Evolutionary conservation across 2,113 vertebrate genomes (phyloP).

Genomic region (Azemiops feae): DNA sequence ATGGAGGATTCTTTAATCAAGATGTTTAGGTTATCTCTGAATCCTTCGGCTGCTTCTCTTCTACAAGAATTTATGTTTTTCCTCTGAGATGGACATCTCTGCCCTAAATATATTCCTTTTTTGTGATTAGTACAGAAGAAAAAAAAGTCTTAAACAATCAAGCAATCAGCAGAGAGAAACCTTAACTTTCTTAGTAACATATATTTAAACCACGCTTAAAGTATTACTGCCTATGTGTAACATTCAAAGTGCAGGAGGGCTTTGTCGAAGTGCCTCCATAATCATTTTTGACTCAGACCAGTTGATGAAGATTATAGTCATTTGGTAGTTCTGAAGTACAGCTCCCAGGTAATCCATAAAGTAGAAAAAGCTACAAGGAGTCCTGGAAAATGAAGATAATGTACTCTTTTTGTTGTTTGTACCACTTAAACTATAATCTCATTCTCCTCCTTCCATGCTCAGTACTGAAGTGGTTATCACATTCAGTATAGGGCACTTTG

Average conservation of each 20-base stretch:
- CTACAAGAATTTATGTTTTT: background rate
- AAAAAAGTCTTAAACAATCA: background rate
- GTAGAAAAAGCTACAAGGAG: background rate
- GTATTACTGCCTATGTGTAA: conserved; percentile 10
- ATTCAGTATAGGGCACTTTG: background rate
- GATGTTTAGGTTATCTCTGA: background rate
- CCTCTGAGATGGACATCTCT: background rate
- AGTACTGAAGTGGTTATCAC: background rate
- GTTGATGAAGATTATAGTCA: conserved; percentile 1
- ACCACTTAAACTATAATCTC: background rate
- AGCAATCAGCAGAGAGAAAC: conserved; percentile 14
- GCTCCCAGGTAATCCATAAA: background rate
- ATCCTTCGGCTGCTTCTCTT: background rate
- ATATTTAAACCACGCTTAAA: background rate
- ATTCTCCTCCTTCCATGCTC: background rate
- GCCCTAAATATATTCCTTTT: background rate
- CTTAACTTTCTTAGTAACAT: conserved; percentile 9
- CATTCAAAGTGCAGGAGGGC: background rate
- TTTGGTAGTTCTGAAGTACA: conserved; percentile 15
- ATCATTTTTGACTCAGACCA: conserved; percentile 23
- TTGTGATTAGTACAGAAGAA: background rate
- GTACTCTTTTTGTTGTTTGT: background rate
- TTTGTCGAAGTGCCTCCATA: conserved; percentile 2
- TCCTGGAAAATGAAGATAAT: background rate
- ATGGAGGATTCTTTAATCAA: background rate